Conservation (phyloP, 37 sponge, comb jelly and placozoan genomes). For the Theonella swinhoei region DNA sequence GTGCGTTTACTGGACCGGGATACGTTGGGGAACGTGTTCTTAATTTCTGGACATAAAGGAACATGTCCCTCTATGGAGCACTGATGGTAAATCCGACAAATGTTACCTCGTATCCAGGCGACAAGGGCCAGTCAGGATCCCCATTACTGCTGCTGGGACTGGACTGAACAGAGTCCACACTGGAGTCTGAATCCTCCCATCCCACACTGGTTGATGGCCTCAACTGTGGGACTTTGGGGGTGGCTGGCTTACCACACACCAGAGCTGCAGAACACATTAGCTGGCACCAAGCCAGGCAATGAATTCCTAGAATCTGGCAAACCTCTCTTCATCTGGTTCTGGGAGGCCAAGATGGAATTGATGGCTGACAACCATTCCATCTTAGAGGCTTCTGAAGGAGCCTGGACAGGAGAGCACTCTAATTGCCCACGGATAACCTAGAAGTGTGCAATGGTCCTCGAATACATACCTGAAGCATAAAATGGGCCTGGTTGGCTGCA, state of each 20-base stretch:
- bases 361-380: constrained; percentile 20
- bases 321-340: constrained; percentile 11
- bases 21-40: no score
- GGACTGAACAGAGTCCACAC: constrained; percentile 38
- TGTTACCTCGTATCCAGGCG: constrained; percentile 35
- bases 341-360: constrained; percentile 8
- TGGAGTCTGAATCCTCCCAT: constrained; percentile 58
- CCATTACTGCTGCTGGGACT: background rate
- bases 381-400: constrained; percentile 18
- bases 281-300: background rate
- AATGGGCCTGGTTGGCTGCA: background rate
- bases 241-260: constrained; percentile 27
- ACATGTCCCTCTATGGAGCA: no score
- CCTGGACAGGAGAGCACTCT: background rate
- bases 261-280: constrained; percentile 2
- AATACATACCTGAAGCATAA: constrained; percentile 4
- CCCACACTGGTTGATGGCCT: constrained; percentile 3
- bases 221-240: background rate
- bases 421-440: background rate
- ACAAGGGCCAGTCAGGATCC: constrained; percentile 45
- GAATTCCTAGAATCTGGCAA: background rate
- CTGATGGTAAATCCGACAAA: no score
- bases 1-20: no score
- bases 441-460: no score
- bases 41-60: no score